These are phyloP conservation scores for Erythrocercus mccallii DNA, from an alignment of 2,113 vertebrate species.

Conservation along the genomic window DNA sequence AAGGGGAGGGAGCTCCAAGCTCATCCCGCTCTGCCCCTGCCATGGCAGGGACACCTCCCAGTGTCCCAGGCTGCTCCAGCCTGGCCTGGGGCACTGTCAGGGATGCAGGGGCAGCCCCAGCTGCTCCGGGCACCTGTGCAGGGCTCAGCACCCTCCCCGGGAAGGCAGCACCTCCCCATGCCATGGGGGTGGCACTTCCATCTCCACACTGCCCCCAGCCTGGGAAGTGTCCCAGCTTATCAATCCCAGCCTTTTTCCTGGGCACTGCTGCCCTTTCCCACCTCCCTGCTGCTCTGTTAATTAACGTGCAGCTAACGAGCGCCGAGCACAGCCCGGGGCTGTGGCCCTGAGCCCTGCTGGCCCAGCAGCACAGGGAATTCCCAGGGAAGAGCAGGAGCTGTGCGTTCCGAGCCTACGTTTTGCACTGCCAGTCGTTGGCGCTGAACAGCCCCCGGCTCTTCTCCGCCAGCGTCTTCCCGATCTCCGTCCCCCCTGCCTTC, in stretches of 20 bases:
- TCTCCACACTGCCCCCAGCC: fast-evolving
- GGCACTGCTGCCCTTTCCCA: fast-evolving
- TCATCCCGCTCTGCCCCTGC: fast-evolving
- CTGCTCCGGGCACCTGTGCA: not conserved
- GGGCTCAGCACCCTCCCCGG: fast-evolving
- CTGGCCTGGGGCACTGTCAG: not conserved
- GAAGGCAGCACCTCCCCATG: fast-evolving
- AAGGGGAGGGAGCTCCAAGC: fast-evolving
- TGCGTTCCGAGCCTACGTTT: slow-evolving; percentile 77
- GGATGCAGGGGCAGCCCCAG: not conserved
- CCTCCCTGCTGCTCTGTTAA: fast-evolving
- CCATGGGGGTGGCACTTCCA: not conserved
- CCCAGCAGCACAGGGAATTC: fast-evolving
- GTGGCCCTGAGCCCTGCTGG: not conserved
- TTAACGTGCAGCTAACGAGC: fast-evolving
- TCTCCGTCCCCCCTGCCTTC: slow-evolving; percentile 98
- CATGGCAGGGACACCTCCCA: not conserved
- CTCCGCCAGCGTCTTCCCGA: slow-evolving; percentile 96
- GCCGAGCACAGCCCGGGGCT: not conserved
- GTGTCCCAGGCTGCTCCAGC: not conserved
- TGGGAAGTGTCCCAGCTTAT: fast-evolving
- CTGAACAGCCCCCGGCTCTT: slow-evolving; percentile 97
- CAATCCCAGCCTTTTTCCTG: fast-evolving
- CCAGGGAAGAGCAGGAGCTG: not conserved
- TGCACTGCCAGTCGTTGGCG: slow-evolving; percentile 98